Evolutionary conservation across 2,113 vertebrate species (phyloP).

Genomic region (Dicaeum eximium): DNA sequence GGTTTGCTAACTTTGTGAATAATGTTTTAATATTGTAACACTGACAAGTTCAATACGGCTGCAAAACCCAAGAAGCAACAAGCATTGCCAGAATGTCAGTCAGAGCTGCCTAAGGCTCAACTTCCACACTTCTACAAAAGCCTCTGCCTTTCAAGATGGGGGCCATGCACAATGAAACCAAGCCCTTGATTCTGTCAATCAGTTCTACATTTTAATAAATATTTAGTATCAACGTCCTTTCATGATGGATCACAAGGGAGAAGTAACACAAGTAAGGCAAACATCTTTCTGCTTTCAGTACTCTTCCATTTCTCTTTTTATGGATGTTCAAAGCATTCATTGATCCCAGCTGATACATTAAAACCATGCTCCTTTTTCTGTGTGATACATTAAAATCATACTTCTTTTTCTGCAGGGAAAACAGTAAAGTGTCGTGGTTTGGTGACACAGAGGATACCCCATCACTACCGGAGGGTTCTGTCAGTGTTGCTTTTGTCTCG

Average conservation of each 20-base stretch:
- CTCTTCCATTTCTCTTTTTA: not conserved
- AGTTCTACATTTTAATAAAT: not conserved
- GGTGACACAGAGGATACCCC: not conserved
- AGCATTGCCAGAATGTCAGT: not conserved
- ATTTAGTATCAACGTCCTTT: not conserved
- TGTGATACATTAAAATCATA: not conserved
- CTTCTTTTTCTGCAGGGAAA: not conserved
- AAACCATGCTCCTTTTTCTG: not conserved
- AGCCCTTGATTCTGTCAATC: not conserved
- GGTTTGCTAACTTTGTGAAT: not conserved
- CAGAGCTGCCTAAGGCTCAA: not conserved
- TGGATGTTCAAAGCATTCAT: not conserved
- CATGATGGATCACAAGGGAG: not conserved
- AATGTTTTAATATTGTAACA: not conserved
- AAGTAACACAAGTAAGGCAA: not conserved
- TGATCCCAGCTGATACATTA: not conserved
- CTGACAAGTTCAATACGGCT: not conserved
- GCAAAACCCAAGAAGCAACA: not conserved
- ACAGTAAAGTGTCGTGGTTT: not conserved
- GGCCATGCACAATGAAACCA: not conserved
- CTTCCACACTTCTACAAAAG: not conserved
- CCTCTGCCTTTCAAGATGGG: not conserved
- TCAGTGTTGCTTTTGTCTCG: not conserved
- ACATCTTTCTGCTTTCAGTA: not conserved
- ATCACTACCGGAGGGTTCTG: not conserved